Base-by-base conservation (phyloP, 2,888 invertebrate species). In the Omphaloscelis lunosa region DNA sequence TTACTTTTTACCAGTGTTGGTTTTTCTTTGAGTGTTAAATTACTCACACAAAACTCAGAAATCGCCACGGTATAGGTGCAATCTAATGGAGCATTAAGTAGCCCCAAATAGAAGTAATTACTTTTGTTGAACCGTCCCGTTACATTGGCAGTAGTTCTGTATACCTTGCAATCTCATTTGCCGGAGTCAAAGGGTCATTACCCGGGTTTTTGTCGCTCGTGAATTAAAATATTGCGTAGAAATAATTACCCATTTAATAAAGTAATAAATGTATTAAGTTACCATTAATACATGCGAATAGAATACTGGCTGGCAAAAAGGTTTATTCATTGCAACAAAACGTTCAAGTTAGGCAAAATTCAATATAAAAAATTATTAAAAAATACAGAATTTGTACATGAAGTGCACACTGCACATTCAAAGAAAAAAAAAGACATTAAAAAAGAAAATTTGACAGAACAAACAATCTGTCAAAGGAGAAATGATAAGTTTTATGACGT, bases 101-200 rank as follows among this genome's bases (percentile, higher is more conserved):
- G 34, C 59, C 68, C 51, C 72, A 76, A 86, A 77, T 41, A 76
- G 29, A 65, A 56, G 34, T 80, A 62, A 77, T 77, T 69, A 73
- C 65, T 79, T 74, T 79, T 61, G 73, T 82, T 58, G 29, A 59
- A n/a, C 59, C 20, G 61, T 79, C 81, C 89, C 89, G 87, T 90
- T 89, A 87, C 68, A 56, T 73, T 65, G 78, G 48, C 72, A 78
- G 77, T 71, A 77, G 67, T 84, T 70, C 71, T 58, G 77, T 75
- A 83, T 82, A 75, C 78, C 61, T 82, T 85, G 86, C 81, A 85
- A 80, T 80, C 75, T 72, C 77, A 79, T 85, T 86, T 90, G 87
- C 85, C 89, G 85, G 82, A 81, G 79, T 75, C 77, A 79, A 56
- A 67, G 63, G 89, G 89, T 90, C 88, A 86, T 85, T 81, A 88